Base-by-base conservation (phyloP, 2,888 invertebrate genomes). In the Polydrusus tereticollis region DNA sequence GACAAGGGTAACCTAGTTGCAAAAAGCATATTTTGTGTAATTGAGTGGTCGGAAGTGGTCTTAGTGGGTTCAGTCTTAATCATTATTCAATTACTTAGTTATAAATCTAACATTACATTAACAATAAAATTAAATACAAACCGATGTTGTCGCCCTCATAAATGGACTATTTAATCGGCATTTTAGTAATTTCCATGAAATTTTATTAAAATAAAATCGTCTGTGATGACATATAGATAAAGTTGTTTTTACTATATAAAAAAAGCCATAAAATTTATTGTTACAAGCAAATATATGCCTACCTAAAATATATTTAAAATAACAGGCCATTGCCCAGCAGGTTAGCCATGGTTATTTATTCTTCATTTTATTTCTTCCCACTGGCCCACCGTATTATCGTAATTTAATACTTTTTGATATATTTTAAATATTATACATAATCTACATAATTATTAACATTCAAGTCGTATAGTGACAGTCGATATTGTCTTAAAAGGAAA, bases 161-260 rank as follows among this genome's bases (percentile, higher is more conserved):
- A 16, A 16, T 16, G 14, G 41, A 16, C 16, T 4, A 6, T 41
- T 41, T 41, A 41, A 41, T 41, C 16, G 41, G 41, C 12, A 4
- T 41, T 41, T 41, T 41, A 41, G 14, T 16, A 16, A 16, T 41
- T 41, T 41, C 16, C 5, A 41, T 16, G 4, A n/a, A 36, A 41
- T 41, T n/a, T 16, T 16, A 41, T n/a, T 41, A 16, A n/a, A 41
- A 41, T 16, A 14, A 12, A 14, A n/a, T 41, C 16, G 41, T n/a
- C 10, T 21, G 12, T 47, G 23, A 21, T 23, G 47, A 47, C 47
- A 47, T 5, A 7, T 26, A 14, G n/a, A 41, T 14, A 23, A 47
- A 23, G 47, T 47, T 47, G 21, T 23, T 47, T 23, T 21, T 21
- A 47, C 47, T 47, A 47, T 47, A 47, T n/a, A 41, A 41, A 47